Base-by-base conservation (phyloP, 2,113 vertebrate genomes). In the Pituophis catenifer region DNA sequence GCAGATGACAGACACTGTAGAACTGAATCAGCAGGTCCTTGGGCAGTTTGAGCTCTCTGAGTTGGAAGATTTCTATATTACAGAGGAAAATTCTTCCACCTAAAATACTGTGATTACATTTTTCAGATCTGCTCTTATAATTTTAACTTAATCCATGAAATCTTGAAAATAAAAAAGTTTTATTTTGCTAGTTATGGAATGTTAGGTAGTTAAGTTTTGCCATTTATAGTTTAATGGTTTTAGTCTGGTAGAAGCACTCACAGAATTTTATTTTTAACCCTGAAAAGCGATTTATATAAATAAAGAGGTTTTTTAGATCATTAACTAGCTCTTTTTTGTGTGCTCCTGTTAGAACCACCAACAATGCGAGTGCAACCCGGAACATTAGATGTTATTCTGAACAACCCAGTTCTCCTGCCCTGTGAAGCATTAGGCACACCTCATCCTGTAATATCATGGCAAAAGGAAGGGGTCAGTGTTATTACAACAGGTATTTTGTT, bases 391-490 rank as follows among this genome's bases (percentile, higher is more conserved):
- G 99, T 99, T 95, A 98, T 99, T 23, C 94, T 99, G 59, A 98
- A 98, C 96, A 99, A 98, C 93, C 97, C 98, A 19, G 33, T 99
- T 94, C 96, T 98, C 29, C 97, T 99, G 87, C 99, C 99, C 0
- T 99, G 99, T 96, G 98, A 98, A 59, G 98, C 98, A 1, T 97
- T 93, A 0, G 99, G 99, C n/a, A 98, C 97, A 1, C 99, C 99
- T 81, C 97, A 55, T 26, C 99, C 99, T 0, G 95, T 99, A 70
- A 98, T 99, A 93, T 98, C 97, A 0, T 99, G 99, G 99, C 99
- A 99, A 96, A 99, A 99, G 95, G 99, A 99, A 96, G 99, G 99
- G 96, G 98, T 99, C 96, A 99, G 96, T 93, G 96, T 99, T 92
- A 94, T 97, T 91, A 98, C 98, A 26, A 96, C 98, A 97, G 98